Percentiles rank a stretch among this genome's conserved stretches.
phyloP scores from a whole-genome alignment of 2,113 vertebrate species.

The Nycticryphes semicollaris region DNA sequence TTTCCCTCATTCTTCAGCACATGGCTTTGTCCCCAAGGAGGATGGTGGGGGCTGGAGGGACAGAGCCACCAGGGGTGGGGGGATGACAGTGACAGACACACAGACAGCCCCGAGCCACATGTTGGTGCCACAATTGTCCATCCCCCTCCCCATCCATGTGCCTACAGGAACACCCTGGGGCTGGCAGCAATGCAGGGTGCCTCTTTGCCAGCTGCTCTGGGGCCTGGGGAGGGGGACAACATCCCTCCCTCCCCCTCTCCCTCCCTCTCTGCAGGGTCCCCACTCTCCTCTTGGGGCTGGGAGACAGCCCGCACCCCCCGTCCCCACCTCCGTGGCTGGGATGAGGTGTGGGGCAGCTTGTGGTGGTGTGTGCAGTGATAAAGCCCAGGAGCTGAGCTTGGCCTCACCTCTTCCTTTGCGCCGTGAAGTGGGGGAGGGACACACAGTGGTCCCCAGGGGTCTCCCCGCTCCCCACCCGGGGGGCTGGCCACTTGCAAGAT shows the following conservation, averaged over 20 bases:
- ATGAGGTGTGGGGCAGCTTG: rapidly evolving
- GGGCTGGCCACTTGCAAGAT: neutral
- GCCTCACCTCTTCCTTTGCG: neutral
- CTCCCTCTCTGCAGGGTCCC: neutral
- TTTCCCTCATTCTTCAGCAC: neutral
- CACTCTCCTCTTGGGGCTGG: neutral
- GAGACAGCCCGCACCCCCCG: neutral
- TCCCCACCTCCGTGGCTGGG: rapidly evolving
- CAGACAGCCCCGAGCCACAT: neutral
- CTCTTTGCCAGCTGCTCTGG: neutral
- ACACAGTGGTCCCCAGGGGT: rapidly evolving
- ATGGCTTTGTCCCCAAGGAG: neutral
- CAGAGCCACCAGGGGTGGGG: neutral
- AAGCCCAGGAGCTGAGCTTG: neutral
- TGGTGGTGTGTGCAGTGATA: conserved; percentile 7
- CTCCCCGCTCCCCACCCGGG: neutral
- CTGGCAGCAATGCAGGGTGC: neutral
- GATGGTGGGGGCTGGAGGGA: neutral
- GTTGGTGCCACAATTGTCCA: neutral
- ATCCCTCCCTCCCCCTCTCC: neutral
- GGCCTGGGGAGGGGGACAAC: neutral
- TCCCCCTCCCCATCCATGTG: neutral
- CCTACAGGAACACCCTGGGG: neutral
- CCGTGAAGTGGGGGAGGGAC: neutral
- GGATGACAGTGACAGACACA: neutral